Base-by-base conservation (phyloP, 2,888 invertebrate genomes). In the Caenorhabditis sulstoni region DNA sequence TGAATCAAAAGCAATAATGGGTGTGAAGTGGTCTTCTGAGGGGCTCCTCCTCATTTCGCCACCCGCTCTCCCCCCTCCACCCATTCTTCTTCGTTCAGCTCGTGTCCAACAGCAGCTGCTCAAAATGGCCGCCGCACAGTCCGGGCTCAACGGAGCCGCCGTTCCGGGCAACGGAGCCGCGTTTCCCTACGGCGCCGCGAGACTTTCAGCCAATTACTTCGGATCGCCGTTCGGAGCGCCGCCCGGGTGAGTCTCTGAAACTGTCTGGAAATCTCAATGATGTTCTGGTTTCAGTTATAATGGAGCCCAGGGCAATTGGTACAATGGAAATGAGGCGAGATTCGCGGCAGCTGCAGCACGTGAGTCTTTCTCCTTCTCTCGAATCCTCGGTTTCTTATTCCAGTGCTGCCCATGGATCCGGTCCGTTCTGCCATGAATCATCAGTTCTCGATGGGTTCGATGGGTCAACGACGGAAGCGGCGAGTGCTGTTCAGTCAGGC, bases 401-500 rank as follows among this genome's bases (percentile, higher is more conserved):
- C 68, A 81, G 77, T 79, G n/a, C 58, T 83, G 0, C 81, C 81
- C 0, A 78, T 85, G 41, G 85, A 85, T 39, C 82, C 85, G 8
- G 62, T 70, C 4, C 52, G 84, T 37, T 82, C 84, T 0, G 84
- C 84, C 11, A 81, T 79, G 0, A 82, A 79, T 62, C 83, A 83
- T 20, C 73, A 73, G 16, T 73, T 73, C 20, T 55, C 70, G 18
- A 70, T 68, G 52, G 35, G 59, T 20, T 71, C 71, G n/a, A 82
- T 83, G 81, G 75, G 81, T 3, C 85, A 85, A 39, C 41, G 86
- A 66, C 47, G 86, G 50, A 86, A 86, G 53, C 45, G 86, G 57
- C 62, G 86, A 65, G 86, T 86, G 0, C 73, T 86, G 35, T 86
- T 86, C 57, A 83, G 83, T 44, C 86, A 86, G 55, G 86, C 86